phyloP scores from a whole-genome alignment of 2,113 vertebrate genomes.

The Daubentonia madagascariensis region DNA sequence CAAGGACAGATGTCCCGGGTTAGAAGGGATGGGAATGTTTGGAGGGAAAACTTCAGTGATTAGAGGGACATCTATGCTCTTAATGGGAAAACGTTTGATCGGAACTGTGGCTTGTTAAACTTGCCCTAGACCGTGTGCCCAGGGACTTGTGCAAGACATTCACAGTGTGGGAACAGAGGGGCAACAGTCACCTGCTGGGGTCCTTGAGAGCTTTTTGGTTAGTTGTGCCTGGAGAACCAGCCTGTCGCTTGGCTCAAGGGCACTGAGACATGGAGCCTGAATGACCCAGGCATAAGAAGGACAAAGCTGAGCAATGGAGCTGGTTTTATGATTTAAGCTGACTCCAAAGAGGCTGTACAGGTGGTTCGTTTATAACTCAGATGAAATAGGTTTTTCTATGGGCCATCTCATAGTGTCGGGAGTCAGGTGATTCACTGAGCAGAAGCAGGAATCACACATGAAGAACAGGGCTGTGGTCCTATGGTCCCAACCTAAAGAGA shows the following conservation, averaged over 20 bases:
- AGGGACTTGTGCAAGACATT: not conserved
- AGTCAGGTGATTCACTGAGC: not conserved
- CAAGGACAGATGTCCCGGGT: not conserved
- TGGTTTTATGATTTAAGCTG: not conserved
- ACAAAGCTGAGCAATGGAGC: not conserved
- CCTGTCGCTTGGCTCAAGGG: not conserved
- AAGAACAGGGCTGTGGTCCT: not conserved
- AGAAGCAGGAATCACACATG: not conserved
- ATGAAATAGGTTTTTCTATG: not conserved
- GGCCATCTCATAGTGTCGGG: not conserved
- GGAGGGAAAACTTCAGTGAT: not conserved
- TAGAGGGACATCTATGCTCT: not conserved
- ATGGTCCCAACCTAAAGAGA: not conserved
- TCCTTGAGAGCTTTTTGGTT: not conserved
- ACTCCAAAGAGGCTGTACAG: not conserved
- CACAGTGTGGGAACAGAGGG: not conserved
- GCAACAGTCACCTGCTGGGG: accelerated
- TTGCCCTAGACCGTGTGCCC: not conserved
- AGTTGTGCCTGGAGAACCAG: not conserved
- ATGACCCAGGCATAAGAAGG: not conserved
- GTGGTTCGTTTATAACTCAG: not conserved
- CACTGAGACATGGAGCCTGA: not conserved
- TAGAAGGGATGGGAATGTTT: not conserved
- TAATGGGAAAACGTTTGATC: not conserved
- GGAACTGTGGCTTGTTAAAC: not conserved